Evolutionary conservation across 2,888 invertebrate species (phyloP), one percentile per base, ranked within the genome.

Genomic region (Morpho helenor): DNA sequence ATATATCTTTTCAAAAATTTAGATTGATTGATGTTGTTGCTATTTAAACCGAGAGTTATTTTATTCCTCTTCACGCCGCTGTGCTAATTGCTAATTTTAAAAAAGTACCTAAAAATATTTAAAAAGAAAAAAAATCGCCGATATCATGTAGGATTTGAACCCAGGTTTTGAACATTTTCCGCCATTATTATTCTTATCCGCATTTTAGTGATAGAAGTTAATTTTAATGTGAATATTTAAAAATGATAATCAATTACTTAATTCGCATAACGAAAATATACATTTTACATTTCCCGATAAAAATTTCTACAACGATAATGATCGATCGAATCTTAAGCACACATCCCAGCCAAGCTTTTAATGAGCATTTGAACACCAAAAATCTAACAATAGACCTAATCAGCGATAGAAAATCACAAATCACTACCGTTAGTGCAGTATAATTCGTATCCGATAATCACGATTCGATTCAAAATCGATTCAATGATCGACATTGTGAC

Each of bases 401-500:
- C 85, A 86, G 76, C 76, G 76, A 73, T 73, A 72, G 70, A 73
- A 73, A 78, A 77, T 74, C 76, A 73, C 73, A 77, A 78, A 76
- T 77, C 75, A 80, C 84, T 79, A 80, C 82, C 80, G 83, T 68
- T 69, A 69, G 59, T 60, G 60, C 55, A 56, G 60, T 65, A 62
- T 67, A 69, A 69, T 69, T 70, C 68, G 68, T 58, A 68, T 60
- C 61, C 65, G 63, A 70, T 79, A 87, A 88, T 88, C 85, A 88
- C 74, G 80, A 61, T 67, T 73, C 81, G 82, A 87, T 87, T 86
- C 84, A 71, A 59, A 66, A 70, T 62, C 65, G 68, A 66, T 69
- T 66, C 67, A 75, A 77, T 82, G 86, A 82, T 84, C 84, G 87
- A 87, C 83, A 86, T 85, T 77, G 75, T 67, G 75, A 77, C 82